These are phyloP conservation scores for Saturnia pavonia DNA, from an alignment of 2,888 invertebrate genomes.

Conservation along the genomic window DNA sequence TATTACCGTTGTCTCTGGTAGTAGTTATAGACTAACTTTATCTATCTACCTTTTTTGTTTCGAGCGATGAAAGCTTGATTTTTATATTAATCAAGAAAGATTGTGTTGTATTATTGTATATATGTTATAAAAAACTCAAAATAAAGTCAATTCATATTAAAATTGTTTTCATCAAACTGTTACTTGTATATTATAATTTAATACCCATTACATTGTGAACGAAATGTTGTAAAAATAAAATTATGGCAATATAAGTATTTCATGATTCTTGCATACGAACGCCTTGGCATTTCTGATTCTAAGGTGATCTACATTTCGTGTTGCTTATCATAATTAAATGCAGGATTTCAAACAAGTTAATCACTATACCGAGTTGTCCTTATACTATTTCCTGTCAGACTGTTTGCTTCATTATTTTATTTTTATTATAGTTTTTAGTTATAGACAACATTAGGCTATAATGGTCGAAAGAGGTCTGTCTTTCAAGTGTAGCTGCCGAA, in stretches of 20 bases:
- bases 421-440: not conserved
- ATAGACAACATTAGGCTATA: not conserved
- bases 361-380: not conserved
- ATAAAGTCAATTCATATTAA: not conserved
- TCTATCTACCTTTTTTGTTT: not conserved
- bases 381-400: not conserved
- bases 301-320: constrained; percentile 13
- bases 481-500: not conserved
- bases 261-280: not conserved
- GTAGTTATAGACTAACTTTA: not conserved
- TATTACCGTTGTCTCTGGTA: too few relatives aligned
- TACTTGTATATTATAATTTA: not conserved
- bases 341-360: not conserved
- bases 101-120: not conserved
- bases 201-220: not conserved
- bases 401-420: not conserved
- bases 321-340: constrained; percentile 3
- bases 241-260: constrained; percentile 1
- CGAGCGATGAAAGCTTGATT: not conserved
- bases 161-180: not conserved
- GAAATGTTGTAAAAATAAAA: not conserved
- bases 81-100: not conserved
- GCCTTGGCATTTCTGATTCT: constrained; percentile 12
- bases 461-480: not conserved
- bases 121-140: not conserved